Evolutionary conservation across 2,797 vertebrate species (phyloP).

Genomic region (Psittacula echo): DNA sequence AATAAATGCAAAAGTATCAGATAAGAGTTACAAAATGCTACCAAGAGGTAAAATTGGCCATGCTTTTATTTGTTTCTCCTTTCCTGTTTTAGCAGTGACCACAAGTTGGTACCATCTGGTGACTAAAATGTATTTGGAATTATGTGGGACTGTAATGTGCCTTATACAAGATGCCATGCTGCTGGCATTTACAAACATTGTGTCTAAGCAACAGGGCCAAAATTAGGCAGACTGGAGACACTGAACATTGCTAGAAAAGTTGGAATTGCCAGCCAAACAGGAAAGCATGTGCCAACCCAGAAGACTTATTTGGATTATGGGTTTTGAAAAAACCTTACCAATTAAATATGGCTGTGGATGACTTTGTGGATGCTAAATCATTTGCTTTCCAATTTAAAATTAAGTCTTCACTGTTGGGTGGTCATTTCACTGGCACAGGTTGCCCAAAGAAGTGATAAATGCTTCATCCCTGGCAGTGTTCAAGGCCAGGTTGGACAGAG

Average conservation of each 20-base stretch:
- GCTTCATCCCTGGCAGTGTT: background rate
- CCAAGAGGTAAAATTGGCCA: background rate
- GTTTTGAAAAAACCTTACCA: background rate
- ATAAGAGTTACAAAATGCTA: background rate
- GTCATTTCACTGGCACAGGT: background rate
- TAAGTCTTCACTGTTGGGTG: background rate
- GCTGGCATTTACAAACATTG: background rate
- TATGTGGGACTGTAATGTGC: background rate
- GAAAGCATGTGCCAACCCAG: background rate
- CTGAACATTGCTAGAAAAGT: background rate
- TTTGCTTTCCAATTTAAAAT: background rate
- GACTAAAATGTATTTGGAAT: background rate
- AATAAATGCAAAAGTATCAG: background rate
- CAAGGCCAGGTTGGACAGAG: background rate
- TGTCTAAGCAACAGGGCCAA: background rate
- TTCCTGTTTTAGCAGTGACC: slow-evolving; percentile 3
- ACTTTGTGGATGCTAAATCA: background rate
- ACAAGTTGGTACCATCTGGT: background rate
- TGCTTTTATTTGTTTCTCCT: background rate
- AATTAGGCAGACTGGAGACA: background rate
- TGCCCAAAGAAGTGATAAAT: background rate
- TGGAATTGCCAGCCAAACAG: background rate
- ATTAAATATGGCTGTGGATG: background rate
- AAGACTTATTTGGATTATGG: background rate
- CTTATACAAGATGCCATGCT: background rate